Evolutionary conservation across 2,888 invertebrate genomes (phyloP).

Genomic region (Cerceris rybyensis): DNA sequence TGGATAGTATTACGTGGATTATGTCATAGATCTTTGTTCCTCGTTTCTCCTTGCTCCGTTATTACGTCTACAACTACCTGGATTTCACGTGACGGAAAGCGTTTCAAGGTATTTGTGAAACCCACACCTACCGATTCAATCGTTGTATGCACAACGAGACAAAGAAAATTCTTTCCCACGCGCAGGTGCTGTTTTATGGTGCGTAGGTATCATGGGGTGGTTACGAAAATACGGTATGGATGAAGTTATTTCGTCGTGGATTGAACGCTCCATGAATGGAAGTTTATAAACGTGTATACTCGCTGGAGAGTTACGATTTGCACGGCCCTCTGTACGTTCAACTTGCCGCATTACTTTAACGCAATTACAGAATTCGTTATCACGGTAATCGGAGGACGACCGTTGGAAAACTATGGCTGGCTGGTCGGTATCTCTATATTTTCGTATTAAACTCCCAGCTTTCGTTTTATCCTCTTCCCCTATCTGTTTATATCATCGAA

Average conservation of each 20-base stretch:
- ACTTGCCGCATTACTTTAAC: too few species aligned
- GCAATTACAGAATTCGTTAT: too few species aligned
- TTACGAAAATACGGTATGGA: conserved; percentile 32
- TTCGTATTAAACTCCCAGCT: conserved; percentile 4
- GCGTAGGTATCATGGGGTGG: conserved; percentile 8
- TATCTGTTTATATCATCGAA: conserved; percentile 20
- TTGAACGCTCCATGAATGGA: background rate
- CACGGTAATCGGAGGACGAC: background rate
- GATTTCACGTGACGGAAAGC: conserved; percentile 14
- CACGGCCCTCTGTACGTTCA: too few species aligned
- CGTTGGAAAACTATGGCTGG: background rate
- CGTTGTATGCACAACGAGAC: conserved; percentile 34
- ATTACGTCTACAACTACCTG: conserved; percentile 5
- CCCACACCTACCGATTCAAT: conserved; percentile 27
- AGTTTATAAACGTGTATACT: background rate
- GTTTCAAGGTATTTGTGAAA: conserved; percentile 1
- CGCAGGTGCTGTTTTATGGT: conserved; percentile 34
- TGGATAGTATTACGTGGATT: conserved; percentile 28
- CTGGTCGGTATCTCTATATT: too few species aligned
- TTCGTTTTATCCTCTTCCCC: background rate
- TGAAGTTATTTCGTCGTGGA: conserved; percentile 33
- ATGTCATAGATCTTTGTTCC: conserved; percentile 31
- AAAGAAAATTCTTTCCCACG: conserved; percentile 67
- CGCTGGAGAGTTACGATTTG: background rate
- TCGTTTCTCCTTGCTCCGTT: conserved; percentile 29